A percentile compares a stretch with the other conserved stretches of the same genome.
Evolutionary conservation across 1,140 invertebrate species (phyloP).

Genomic region (Laupala kohalensis): DNA sequence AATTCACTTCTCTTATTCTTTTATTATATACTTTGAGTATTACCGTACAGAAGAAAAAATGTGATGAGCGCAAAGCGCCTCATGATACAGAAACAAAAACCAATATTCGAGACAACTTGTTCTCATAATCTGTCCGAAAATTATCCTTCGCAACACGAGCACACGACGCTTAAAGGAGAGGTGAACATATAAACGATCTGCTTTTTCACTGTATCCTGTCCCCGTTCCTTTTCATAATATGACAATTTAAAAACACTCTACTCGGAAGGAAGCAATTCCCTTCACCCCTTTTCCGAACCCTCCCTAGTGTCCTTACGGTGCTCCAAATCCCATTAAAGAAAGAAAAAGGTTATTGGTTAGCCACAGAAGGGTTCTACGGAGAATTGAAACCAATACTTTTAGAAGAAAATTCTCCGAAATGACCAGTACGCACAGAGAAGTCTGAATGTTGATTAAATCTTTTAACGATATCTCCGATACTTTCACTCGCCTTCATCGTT

Average conservation of each 20-base stretch:
- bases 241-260: background rate
- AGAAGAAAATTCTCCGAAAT: background rate
- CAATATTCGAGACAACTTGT: no score
- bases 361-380: background rate
- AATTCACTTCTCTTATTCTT: no score
- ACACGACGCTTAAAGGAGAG: background rate
- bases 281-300: background rate
- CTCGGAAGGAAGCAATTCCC: background rate
- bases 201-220: background rate
- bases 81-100: no score
- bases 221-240: background rate
- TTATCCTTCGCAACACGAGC: no score
- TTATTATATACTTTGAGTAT: no score
- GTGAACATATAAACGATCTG: background rate
- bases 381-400: background rate
- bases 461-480: background rate
- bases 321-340: background rate
- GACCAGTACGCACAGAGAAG: background rate
- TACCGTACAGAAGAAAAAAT: no score
- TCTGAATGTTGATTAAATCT: background rate
- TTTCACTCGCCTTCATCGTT: background rate
- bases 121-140: no score
- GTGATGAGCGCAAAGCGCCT: no score
- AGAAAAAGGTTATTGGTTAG: background rate
- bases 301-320: background rate